Evolutionary conservation across 2,113 vertebrate genomes (phyloP).

Genomic region (Nothoprocta pentlandii): DNA sequence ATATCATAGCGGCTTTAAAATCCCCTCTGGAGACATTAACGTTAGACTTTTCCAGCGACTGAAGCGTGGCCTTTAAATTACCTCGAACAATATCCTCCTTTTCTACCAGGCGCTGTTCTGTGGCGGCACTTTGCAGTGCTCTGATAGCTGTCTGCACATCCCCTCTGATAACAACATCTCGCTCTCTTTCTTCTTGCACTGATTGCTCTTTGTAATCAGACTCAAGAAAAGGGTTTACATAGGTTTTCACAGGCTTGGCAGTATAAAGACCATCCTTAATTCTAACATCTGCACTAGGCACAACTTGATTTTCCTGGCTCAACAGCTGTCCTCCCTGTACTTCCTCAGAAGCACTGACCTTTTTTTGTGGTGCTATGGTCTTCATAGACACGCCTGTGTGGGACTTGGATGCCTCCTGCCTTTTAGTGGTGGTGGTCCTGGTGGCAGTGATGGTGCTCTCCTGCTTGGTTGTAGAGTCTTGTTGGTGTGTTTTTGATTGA

Average conservation of each 20-base stretch:
- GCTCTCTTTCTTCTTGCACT: slow-evolving; percentile 80
- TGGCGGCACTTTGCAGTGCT: slow-evolving; percentile 71
- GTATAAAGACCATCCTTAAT: slow-evolving; percentile 77
- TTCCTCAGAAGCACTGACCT: slow-evolving; percentile 92
- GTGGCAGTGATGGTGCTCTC: slow-evolving; percentile 31
- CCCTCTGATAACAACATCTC: slow-evolving; percentile 76
- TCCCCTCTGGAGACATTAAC: slow-evolving; percentile 87
- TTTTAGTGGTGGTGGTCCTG: slow-evolving; percentile 48
- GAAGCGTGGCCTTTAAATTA: slow-evolving; percentile 87
- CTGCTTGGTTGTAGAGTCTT: slow-evolving; percentile 30
- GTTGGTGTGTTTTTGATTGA: not conserved
- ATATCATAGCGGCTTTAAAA: slow-evolving; percentile 88
- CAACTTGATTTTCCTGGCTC: slow-evolving; percentile 69
- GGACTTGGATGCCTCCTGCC: slow-evolving; percentile 67
- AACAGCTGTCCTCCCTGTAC: slow-evolving; percentile 72
- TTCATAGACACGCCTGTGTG: slow-evolving; percentile 71
- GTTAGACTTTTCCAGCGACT: slow-evolving; percentile 89
- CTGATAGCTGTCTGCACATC: slow-evolving; percentile 83
- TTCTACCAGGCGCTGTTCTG: slow-evolving; percentile 78
- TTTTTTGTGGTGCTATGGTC: slow-evolving; percentile 79
- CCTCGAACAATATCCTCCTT: slow-evolving; percentile 89
- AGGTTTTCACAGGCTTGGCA: slow-evolving; percentile 73
- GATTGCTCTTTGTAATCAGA: slow-evolving; percentile 81
- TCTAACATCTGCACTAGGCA: slow-evolving; percentile 76
- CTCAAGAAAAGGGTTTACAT: slow-evolving; percentile 76